Evolutionary conservation across 64 coral and sea anemone species (phyloP).

Genomic region (Montipora foliosa): DNA sequence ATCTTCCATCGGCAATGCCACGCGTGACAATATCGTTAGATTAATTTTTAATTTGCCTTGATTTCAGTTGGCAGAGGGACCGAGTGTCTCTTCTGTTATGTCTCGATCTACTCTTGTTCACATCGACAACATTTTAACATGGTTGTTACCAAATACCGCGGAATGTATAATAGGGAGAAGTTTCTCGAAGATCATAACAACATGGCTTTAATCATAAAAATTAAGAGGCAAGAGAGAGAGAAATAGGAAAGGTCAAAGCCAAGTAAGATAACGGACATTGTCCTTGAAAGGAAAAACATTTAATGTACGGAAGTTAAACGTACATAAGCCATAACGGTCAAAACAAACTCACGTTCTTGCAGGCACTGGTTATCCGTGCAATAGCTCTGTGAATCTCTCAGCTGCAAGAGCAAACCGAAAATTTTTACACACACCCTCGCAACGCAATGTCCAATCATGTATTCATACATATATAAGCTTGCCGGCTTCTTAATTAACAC

Average conservation of each 20-base stretch:
- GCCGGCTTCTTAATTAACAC: neutral
- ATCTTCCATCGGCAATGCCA: no score
- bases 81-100: no score
- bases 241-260: neutral
- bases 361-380: constrained; percentile 98
- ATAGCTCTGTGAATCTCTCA: constrained; percentile 95
- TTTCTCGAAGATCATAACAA: neutral
- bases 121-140: neutral
- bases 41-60: no score
- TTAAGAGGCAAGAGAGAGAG: no score
- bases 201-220: no score
- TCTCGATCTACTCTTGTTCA: neutral
- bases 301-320: no score
- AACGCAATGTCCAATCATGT: neutral
- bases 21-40: no score
- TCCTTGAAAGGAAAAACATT: neutral
- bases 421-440: neutral
- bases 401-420: constrained; percentile 44
- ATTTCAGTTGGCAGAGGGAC: no score
- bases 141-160: neutral
- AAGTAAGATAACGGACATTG: neutral
- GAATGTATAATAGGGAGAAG: neutral
- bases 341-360: constrained; percentile 95
- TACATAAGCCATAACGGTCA: neutral
- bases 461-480: neutral